A percentile compares a stretch with the other conserved stretches of the same genome.
Conservation (phyloP, 2,113 vertebrate species). For the Chaetura pelagica region DNA sequence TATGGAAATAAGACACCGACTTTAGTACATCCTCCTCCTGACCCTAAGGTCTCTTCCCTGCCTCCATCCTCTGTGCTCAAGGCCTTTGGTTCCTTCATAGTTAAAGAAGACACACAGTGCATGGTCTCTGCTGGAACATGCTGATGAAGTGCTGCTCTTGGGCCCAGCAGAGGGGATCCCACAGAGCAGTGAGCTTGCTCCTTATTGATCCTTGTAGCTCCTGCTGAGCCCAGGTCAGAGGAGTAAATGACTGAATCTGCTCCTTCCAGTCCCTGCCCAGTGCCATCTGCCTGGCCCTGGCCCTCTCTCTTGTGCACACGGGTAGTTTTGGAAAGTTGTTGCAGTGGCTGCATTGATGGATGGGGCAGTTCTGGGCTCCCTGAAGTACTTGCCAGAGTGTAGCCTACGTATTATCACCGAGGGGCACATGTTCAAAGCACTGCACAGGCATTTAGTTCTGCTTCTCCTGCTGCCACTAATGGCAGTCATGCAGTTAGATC, state of each 20-base stretch:
- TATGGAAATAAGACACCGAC: too few species aligned
- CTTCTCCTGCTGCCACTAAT: slow-evolving; percentile 57
- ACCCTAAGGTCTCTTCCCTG: neutral
- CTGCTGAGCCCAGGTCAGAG: neutral
- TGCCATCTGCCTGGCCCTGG: neutral
- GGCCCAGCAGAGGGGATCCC: neutral
- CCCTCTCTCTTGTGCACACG: neutral
- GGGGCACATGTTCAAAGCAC: neutral
- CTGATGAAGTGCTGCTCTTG: neutral
- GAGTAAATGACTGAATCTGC: neutral
- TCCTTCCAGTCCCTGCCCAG: neutral
- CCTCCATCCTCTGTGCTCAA: neutral
- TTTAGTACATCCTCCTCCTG: neutral
- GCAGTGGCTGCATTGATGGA: neutral
- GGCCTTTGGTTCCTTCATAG: neutral
- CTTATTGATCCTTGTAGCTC: rapidly evolving
- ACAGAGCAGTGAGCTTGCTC: neutral
- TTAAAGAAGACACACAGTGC: too few species aligned
- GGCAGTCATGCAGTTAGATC: slow-evolving; percentile 56
- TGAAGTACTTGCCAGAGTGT: neutral
- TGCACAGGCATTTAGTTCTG: slow-evolving; percentile 25
- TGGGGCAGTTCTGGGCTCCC: neutral
- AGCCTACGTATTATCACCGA: neutral
- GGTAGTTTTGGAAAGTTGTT: neutral
- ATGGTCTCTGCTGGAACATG: neutral